Evolutionary conservation across 2,113 vertebrate species (phyloP).

Genomic region (Antigone vipio): DNA sequence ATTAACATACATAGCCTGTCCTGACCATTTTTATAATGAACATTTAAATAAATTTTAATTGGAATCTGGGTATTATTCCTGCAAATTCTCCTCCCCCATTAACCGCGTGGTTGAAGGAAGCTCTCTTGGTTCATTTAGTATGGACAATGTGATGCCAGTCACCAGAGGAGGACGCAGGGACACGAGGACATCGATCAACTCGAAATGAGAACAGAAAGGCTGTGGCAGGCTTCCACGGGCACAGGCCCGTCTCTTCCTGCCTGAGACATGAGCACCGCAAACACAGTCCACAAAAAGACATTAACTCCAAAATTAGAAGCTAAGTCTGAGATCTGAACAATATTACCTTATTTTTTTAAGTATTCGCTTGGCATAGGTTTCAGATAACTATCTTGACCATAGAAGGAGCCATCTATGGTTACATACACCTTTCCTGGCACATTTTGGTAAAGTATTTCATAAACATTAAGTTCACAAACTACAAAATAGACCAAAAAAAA

Average conservation of each 20-base stretch:
- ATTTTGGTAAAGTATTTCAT: constrained; percentile 39
- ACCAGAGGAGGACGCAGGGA: background rate
- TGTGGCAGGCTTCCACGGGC: background rate
- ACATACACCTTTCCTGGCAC: constrained; percentile 10
- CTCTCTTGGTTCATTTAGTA: background rate
- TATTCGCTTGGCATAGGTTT: constrained; percentile 15
- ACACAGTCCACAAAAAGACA: background rate
- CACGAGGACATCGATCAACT: background rate
- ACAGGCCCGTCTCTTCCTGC: background rate
- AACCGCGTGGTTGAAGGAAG: background rate
- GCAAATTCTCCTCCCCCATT: background rate
- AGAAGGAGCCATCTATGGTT: constrained; percentile 31
- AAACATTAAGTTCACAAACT: constrained; percentile 28
- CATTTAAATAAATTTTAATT: background rate
- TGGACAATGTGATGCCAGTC: background rate
- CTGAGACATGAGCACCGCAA: background rate
- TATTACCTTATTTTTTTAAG: background rate
- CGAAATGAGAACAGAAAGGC: background rate
- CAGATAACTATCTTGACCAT: background rate
- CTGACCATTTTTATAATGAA: background rate
- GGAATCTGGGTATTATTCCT: background rate
- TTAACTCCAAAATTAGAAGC: background rate
- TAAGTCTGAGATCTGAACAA: background rate
- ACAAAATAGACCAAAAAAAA: background rate
- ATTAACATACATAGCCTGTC: background rate